These are phyloP conservation scores for Macrophya alboannulata DNA, from an alignment of 2,888 invertebrate species.

Conservation along the genomic window DNA sequence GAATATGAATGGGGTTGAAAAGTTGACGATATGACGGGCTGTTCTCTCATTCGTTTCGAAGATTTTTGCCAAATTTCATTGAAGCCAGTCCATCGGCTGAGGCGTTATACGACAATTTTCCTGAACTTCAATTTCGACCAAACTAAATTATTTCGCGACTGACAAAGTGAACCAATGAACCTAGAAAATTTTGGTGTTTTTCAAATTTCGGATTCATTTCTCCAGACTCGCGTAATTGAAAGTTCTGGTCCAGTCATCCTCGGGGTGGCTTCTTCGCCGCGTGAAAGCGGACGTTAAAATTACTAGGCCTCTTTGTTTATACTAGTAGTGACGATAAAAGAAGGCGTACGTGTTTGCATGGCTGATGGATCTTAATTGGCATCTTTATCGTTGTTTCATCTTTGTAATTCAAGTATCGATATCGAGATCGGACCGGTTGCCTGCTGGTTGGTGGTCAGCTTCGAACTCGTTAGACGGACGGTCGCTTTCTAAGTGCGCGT, in stretches of 20 bases:
- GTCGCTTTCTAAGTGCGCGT: slow-evolving; percentile 54
- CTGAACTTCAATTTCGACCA: not conserved
- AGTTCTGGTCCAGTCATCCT: not conserved
- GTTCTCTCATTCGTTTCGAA: not conserved
- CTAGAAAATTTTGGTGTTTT: not conserved
- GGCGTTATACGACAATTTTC: no score
- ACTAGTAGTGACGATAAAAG: slow-evolving; percentile 40
- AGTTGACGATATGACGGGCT: not conserved
- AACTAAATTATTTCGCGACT: not conserved
- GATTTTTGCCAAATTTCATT: not conserved
- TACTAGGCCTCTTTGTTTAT: slow-evolving; percentile 3
- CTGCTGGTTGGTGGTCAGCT: slow-evolving; percentile 52
- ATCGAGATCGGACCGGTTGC: slow-evolving; percentile 51
- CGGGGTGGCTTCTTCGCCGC: slow-evolving; percentile 13
- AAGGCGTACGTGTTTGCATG: slow-evolving; percentile 51
- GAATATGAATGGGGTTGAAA: not conserved
- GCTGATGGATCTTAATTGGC: slow-evolving; percentile 55
- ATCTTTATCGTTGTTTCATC: slow-evolving; percentile 53
- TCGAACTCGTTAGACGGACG: slow-evolving; percentile 54
- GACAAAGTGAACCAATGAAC: not conserved
- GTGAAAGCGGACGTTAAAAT: slow-evolving; percentile 26
- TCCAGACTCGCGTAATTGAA: not conserved
- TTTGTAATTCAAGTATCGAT: slow-evolving; percentile 49
- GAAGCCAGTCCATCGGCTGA: no score
- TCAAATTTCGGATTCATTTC: not conserved